phyloP scores from a whole-genome alignment of 2,113 vertebrate genomes.

The Polypterus bichir region DNA sequence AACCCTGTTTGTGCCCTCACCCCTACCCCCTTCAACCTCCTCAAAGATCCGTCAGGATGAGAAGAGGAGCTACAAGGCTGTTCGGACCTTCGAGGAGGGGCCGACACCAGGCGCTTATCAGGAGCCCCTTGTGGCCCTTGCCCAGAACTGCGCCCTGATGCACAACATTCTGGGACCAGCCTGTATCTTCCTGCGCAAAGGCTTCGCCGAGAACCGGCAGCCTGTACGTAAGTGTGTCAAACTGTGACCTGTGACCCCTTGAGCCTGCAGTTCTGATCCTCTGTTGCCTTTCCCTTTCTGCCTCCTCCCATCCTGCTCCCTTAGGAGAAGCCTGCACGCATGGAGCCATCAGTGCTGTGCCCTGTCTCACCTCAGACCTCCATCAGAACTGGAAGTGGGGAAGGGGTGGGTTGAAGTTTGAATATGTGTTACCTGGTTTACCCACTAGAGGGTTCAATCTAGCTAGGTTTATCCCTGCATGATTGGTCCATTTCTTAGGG shows the following conservation, averaged over 20 bases:
- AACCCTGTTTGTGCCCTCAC: constrained; percentile 24
- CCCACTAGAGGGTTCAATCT: too few species aligned
- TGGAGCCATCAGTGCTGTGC: not conserved
- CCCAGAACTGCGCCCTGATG: constrained; percentile 84
- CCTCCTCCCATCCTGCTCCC: not conserved
- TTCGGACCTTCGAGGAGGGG: constrained; percentile 75
- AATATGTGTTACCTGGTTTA: too few species aligned
- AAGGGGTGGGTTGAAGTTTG: too few species aligned
- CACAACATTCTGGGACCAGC: constrained; percentile 90
- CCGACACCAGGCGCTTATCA: constrained; percentile 57
- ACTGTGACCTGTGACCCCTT: constrained; percentile 23
- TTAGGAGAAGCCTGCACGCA: not conserved
- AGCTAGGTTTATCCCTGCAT: too few species aligned
- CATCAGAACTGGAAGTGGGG: not conserved
- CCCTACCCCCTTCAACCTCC: constrained; percentile 11
- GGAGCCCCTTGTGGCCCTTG: constrained; percentile 72
- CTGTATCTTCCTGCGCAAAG: constrained; percentile 95
- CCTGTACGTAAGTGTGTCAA: constrained; percentile 91
- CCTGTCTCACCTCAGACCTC: not conserved
- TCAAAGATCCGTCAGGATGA: constrained; percentile 75
- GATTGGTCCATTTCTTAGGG: too few species aligned
- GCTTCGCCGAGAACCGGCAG: constrained; percentile 89
- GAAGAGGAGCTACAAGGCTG: constrained; percentile 80
- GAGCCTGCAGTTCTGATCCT: not conserved
- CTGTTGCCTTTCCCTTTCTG: constrained; percentile 8